Conservation (phyloP, 2,888 invertebrate genomes). For the Venustoraphidia nigricollis region DNA sequence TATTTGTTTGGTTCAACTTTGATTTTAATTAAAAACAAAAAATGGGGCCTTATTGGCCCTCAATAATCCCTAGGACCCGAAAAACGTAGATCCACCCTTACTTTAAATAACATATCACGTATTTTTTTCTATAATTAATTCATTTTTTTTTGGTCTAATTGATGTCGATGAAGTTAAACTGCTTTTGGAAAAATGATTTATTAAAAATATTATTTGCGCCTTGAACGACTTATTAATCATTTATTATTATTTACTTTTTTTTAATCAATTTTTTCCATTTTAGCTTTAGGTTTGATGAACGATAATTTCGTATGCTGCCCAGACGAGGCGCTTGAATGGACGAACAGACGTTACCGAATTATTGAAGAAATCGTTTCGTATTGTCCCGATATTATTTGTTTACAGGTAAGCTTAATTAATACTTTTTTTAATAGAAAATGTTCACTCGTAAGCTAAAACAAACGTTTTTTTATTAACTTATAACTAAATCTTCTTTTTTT, state of each 20-base stretch:
- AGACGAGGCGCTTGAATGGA: slow-evolving; percentile 52
- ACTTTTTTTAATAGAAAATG: not conserved
- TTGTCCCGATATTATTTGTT: slow-evolving; percentile 52
- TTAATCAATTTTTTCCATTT: slow-evolving; percentile 16
- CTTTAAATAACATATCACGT: no score
- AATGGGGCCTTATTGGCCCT: no score
- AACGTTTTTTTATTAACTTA: slow-evolving; percentile 8
- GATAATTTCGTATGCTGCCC: slow-evolving; percentile 61
- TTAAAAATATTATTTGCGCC: slow-evolving; percentile 10
- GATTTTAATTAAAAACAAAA: no score
- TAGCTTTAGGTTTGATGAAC: slow-evolving; percentile 51
- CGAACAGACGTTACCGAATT: slow-evolving; percentile 45
- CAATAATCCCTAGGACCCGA: no score
- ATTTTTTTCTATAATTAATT: no score
- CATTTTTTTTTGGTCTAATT: no score
- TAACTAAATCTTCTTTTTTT: slow-evolving; percentile 8
- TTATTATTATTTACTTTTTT: no score
- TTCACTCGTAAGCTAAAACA: slow-evolving; percentile 8
- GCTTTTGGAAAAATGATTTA: not conserved
- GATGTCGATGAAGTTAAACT: not conserved
- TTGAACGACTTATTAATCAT: slow-evolving; percentile 3
- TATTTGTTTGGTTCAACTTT: no score
- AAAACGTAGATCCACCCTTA: no score
- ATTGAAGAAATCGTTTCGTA: slow-evolving; percentile 54
- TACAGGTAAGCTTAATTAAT: slow-evolving; percentile 35